Percentiles rank a stretch among this genome's conserved stretches.
phyloP scores from a whole-genome alignment of 2,888 invertebrate genomes.

The Bombylius major region DNA sequence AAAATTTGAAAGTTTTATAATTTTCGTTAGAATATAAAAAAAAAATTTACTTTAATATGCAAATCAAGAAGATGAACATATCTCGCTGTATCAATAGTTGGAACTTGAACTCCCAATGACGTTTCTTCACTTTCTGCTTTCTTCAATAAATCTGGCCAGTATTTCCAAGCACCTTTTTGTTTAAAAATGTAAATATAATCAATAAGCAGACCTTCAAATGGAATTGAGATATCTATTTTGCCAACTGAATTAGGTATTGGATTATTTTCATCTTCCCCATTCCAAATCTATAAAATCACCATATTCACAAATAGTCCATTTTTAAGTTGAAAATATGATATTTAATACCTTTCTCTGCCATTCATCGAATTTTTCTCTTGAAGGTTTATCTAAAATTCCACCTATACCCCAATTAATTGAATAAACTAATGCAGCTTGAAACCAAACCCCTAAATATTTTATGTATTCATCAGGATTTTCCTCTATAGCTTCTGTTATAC shows the following conservation, averaged over 20 bases:
- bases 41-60: slow-evolving; percentile 45
- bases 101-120: slow-evolving; percentile 46
- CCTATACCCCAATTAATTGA: slow-evolving; percentile 75
- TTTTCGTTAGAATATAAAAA: too few relatives aligned
- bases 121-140: slow-evolving; percentile 44
- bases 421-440: slow-evolving; percentile 63
- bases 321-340: too few relatives aligned
- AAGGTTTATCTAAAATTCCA: slow-evolving; percentile 61
- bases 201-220: slow-evolving; percentile 62
- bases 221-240: slow-evolving; percentile 61
- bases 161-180: slow-evolving; percentile 76
- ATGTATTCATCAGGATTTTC: slow-evolving; percentile 54
- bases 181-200: slow-evolving; percentile 75
- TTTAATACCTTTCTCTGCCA: slow-evolving; percentile 39
- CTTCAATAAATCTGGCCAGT: slow-evolving; percentile 64
- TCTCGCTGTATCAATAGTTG: slow-evolving; percentile 75
- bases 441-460: slow-evolving; percentile 55
- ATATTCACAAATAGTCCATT: not conserved
- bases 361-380: slow-evolving; percentile 54
- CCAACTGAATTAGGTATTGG: slow-evolving; percentile 48
- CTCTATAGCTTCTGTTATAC: slow-evolving; percentile 56
- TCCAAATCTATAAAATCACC: slow-evolving; percentile 30
- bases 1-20: not conserved
- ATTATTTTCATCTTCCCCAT: slow-evolving; percentile 34
- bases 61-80: slow-evolving; percentile 61